Evolutionary conservation across 2,888 invertebrate species (phyloP).

Genomic region (Nemotelus nigrinus): DNA sequence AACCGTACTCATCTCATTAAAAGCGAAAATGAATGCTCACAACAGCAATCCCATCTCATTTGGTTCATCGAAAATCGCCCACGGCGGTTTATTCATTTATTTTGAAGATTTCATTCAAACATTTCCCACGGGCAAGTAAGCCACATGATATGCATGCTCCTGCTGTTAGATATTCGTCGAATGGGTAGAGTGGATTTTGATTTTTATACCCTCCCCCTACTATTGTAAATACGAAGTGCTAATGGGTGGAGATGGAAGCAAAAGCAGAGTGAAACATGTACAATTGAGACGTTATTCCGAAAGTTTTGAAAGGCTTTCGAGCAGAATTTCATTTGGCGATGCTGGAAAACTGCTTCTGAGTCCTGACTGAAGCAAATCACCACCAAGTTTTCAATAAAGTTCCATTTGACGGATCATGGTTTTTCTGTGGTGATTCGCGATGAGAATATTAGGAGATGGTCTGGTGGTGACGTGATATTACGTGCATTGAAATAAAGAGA

Average conservation of each 20-base stretch:
- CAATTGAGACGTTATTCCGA: neutral
- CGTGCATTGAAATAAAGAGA: too few species aligned
- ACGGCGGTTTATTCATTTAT: slow-evolving; percentile 26
- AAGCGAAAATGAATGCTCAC: slow-evolving; percentile 14
- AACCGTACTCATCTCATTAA: slow-evolving; percentile 25
- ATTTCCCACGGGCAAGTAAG: slow-evolving; percentile 4
- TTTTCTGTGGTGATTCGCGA: too few species aligned
- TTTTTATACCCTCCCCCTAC: neutral
- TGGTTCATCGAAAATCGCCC: neutral
- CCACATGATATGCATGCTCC: neutral
- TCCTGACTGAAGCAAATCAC: neutral
- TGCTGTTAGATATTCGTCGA: too few species aligned
- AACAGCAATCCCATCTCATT: slow-evolving; percentile 1
- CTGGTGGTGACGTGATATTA: too few species aligned
- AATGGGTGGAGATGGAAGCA: neutral
- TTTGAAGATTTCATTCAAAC: slow-evolving; percentile 17
- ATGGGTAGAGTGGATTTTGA: neutral
- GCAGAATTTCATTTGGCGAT: neutral
- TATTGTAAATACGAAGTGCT: neutral
- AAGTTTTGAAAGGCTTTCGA: neutral
- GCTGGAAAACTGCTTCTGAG: neutral
- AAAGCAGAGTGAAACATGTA: neutral
- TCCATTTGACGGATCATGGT: neutral
- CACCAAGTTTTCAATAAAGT: neutral
- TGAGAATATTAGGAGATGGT: too few species aligned